A percentile compares a stretch with the other conserved stretches of the same genome.
Conservation (phyloP, 2,113 vertebrate species). For the Hoplias malabaricus region DNA sequence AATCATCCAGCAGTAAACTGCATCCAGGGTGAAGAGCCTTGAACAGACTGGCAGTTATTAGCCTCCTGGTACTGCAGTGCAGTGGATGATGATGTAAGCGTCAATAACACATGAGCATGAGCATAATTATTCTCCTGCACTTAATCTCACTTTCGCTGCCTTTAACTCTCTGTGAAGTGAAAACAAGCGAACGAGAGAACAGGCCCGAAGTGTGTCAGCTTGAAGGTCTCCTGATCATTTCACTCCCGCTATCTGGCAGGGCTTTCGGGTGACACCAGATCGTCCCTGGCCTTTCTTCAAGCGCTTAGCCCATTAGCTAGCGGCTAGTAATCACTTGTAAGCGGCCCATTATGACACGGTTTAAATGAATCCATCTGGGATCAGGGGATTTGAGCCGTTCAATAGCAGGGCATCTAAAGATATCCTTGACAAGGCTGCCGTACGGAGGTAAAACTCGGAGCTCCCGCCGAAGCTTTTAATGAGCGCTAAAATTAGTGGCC, state of each 20-base stretch:
- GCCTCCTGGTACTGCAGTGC: neutral
- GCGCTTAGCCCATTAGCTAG: constrained; percentile 61
- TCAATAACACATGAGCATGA: neutral
- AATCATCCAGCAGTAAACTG: neutral
- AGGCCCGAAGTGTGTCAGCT: neutral
- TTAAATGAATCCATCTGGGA: constrained; percentile 66
- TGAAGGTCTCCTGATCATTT: constrained; percentile 27
- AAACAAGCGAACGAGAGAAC: neutral
- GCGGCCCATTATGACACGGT: constrained; percentile 60
- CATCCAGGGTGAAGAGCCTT: neutral
- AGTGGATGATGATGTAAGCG: neutral
- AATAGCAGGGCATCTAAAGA: constrained; percentile 62
- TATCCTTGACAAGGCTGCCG: constrained; percentile 61
- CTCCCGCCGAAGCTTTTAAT: constrained; percentile 35
- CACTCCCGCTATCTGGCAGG: constrained; percentile 20
- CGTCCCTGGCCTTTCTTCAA: constrained; percentile 51
- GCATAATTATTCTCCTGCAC: neutral
- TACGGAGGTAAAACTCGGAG: constrained; percentile 51
- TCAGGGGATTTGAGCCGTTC: constrained; percentile 57
- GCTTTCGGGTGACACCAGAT: constrained; percentile 46
- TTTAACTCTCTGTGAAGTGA: neutral
- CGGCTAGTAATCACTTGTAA: constrained; percentile 63
- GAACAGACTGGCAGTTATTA: neutral
- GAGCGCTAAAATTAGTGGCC: constrained; percentile 44
- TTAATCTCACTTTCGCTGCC: neutral